These are phyloP conservation scores for Timema podura DNA, from an alignment of 2,888 invertebrate genomes.

Conservation along the genomic window DNA sequence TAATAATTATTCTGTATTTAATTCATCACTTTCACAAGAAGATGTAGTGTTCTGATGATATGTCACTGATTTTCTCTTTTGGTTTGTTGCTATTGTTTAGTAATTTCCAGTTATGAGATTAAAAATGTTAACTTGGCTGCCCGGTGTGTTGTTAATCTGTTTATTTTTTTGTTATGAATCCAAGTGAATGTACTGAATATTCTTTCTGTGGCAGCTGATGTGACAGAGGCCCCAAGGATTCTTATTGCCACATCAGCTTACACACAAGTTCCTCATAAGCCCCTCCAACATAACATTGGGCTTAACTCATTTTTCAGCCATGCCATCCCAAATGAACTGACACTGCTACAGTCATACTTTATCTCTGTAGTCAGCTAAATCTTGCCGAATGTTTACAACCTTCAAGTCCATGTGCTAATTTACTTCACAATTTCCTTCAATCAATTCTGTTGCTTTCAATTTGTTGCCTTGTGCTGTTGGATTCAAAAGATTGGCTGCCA, in stretches of 20 bases:
- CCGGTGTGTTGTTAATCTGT: background rate
- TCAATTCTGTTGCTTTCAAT: slow-evolving; percentile 10
- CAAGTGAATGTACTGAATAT: background rate
- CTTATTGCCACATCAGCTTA: slow-evolving; percentile 5
- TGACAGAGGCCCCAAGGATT: background rate
- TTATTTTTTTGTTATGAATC: slow-evolving; percentile 4
- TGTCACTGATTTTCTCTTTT: background rate
- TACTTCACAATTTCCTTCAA: slow-evolving; percentile 6
- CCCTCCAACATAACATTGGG: background rate
- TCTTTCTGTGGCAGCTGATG: background rate
- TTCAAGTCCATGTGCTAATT: background rate
- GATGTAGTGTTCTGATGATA: background rate
- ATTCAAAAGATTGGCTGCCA: slow-evolving; percentile 7
- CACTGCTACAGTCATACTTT: background rate
- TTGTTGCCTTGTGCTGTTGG: background rate
- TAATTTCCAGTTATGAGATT: slow-evolving; percentile 10
- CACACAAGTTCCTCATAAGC: slow-evolving; percentile 9
- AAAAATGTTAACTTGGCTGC: background rate
- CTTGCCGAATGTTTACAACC: background rate
- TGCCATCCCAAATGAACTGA: slow-evolving; percentile 12
- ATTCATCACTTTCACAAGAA: slow-evolving; percentile 1
- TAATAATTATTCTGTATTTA: background rate
- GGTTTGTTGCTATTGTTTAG: background rate
- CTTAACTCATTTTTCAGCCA: slow-evolving; percentile 1
- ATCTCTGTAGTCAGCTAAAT: slow-evolving; percentile 14